A percentile compares a stretch with the other conserved stretches of the same genome.
Evolutionary conservation across 2,113 vertebrate species (phyloP).

Genomic region (Grus americana): DNA sequence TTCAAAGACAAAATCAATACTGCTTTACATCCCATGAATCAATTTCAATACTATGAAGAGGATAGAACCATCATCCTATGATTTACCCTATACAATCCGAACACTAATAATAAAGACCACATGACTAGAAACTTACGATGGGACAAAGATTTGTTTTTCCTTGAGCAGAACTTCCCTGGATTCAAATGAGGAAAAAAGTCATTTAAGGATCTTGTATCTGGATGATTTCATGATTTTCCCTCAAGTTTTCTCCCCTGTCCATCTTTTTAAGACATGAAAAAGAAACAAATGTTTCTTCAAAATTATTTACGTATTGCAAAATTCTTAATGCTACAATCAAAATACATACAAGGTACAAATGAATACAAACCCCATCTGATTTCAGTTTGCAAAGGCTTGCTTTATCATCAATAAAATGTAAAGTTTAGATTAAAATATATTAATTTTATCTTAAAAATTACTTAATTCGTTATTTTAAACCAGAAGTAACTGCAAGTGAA

Average conservation of each 20-base stretch:
- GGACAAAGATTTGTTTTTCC: neutral
- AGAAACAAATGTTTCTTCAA: neutral
- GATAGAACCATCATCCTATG: neutral
- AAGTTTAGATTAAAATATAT: conserved; percentile 6
- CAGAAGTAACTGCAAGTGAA: conserved; percentile 33
- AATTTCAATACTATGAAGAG: neutral
- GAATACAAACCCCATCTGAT: neutral
- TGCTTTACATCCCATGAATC: neutral
- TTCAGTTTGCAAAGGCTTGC: neutral
- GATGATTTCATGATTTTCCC: neutral
- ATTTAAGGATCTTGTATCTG: neutral
- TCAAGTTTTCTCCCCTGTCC: neutral
- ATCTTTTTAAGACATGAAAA: neutral
- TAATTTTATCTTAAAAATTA: conserved; percentile 7
- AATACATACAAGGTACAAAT: neutral
- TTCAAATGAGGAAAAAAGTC: neutral
- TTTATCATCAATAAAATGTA: conserved; percentile 38
- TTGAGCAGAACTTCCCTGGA: neutral
- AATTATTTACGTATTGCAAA: neutral
- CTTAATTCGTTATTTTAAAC: conserved; percentile 43
- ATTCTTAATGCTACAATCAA: neutral
- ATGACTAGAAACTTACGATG: neutral
- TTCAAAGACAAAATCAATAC: neutral
- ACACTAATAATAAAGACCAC: neutral
- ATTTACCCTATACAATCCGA: neutral